Evolutionary conservation across 1,140 invertebrate genomes (phyloP).

Genomic region (Schlechtendalia chinensis): DNA sequence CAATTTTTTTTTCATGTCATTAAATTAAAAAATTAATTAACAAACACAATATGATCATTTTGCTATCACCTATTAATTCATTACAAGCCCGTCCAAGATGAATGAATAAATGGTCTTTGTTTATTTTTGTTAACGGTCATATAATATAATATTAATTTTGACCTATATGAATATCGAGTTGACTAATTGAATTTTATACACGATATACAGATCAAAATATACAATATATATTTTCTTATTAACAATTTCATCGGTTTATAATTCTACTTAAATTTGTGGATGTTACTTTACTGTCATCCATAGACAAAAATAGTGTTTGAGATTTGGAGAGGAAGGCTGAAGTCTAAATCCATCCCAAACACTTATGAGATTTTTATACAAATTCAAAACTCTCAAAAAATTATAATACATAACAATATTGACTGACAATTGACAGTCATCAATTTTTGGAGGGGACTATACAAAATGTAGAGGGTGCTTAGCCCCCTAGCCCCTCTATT

Average conservation of each 20-base stretch:
- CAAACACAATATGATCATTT: neutral
- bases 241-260: neutral
- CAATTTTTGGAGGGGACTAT: too few relatives aligned
- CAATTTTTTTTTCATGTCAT: neutral
- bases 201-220: neutral
- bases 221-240: slow-evolving; percentile 33
- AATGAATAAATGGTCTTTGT: neutral
- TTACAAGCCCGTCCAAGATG: neutral
- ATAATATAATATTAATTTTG: neutral
- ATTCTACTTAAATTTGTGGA: neutral
- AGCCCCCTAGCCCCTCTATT: too few relatives aligned
- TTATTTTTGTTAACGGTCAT: neutral
- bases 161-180: neutral
- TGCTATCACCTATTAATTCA: neutral
- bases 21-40: slow-evolving; percentile 1
- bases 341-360: too few relatives aligned
- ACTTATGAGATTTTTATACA: too few relatives aligned
- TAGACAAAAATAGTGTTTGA: too few relatives aligned
- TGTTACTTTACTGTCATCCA: neutral
- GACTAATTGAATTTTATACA: neutral
- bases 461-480: too few relatives aligned
- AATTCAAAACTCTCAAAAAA: too few relatives aligned
- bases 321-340: too few relatives aligned
- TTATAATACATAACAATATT: too few relatives aligned
- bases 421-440: too few relatives aligned